Conservation (phyloP, 2,797 vertebrate genomes). For the Microhierax caerulescens region DNA sequence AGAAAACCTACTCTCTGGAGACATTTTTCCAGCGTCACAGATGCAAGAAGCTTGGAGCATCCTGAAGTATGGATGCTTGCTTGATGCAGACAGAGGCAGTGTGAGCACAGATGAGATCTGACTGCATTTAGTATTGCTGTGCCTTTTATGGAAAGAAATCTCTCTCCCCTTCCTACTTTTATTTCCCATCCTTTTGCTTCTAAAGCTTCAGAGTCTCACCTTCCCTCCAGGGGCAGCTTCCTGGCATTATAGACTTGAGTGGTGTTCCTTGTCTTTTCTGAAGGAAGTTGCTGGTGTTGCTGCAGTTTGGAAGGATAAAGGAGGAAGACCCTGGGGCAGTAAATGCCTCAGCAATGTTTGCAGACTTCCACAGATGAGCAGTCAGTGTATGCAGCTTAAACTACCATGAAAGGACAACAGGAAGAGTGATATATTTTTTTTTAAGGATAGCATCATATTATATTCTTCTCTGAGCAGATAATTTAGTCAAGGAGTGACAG, state of each 20-base stretch:
- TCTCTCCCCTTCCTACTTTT: neutral
- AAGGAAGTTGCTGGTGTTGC: neutral
- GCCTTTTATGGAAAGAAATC: neutral
- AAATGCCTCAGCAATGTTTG: neutral
- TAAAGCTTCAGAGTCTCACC: neutral
- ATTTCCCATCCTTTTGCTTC: neutral
- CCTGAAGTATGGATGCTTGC: neutral
- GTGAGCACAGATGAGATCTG: neutral
- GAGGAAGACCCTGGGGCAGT: neutral
- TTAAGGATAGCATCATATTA: neutral
- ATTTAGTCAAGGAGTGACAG: conserved; percentile 50
- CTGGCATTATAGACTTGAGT: neutral
- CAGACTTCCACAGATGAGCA: neutral
- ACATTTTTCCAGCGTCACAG: neutral
- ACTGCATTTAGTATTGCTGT: neutral
- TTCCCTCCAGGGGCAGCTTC: neutral
- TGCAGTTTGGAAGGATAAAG: neutral
- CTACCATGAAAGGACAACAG: neutral
- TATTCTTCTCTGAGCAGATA: conserved; percentile 8
- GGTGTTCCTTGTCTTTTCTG: neutral
- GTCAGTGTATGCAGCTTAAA: neutral
- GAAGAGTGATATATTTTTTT: neutral
- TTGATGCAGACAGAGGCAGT: neutral
- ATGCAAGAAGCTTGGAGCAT: neutral
- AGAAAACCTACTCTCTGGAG: neutral